phyloP scores from a whole-genome alignment of 2,797 vertebrate species.

The Merluccius polli region DNA sequence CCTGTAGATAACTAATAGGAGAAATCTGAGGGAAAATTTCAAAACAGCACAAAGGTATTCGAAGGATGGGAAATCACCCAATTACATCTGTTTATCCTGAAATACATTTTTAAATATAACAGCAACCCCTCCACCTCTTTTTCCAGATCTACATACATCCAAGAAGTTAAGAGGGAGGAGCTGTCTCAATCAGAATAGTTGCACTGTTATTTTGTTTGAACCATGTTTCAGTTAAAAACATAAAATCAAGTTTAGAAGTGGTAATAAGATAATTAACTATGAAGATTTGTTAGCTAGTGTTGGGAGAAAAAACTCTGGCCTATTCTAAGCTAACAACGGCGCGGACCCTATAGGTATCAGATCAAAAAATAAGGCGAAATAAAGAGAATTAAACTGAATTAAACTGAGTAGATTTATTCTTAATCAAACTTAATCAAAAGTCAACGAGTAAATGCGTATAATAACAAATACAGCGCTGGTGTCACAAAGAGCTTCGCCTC shows the following conservation, averaged over 20 bases:
- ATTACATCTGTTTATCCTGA: neutral
- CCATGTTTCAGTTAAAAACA: slow-evolving; percentile 5
- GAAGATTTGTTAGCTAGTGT: no score
- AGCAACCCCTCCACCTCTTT: neutral
- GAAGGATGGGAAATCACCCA: neutral
- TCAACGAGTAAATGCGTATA: no score
- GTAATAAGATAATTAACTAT: no score
- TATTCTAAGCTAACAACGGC: no score
- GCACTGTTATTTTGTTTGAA: neutral
- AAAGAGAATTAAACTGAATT: no score
- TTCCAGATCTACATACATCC: neutral
- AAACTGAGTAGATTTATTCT: no score
- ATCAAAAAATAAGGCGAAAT: no score
- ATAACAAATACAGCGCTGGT: no score
- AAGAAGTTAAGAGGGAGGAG: neutral
- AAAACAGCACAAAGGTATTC: neutral
- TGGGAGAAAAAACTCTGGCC: no score
- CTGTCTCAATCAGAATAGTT: neutral
- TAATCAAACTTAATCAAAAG: no score
- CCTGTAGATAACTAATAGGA: neutral
- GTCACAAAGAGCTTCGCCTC: no score
- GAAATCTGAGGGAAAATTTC: neutral
- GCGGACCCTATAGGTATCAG: no score
- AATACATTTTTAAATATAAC: neutral
- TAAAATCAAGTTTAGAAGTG: neutral